Base-by-base conservation (phyloP, 2,888 invertebrate genomes). In the Stenchaetothrips biformis region DNA sequence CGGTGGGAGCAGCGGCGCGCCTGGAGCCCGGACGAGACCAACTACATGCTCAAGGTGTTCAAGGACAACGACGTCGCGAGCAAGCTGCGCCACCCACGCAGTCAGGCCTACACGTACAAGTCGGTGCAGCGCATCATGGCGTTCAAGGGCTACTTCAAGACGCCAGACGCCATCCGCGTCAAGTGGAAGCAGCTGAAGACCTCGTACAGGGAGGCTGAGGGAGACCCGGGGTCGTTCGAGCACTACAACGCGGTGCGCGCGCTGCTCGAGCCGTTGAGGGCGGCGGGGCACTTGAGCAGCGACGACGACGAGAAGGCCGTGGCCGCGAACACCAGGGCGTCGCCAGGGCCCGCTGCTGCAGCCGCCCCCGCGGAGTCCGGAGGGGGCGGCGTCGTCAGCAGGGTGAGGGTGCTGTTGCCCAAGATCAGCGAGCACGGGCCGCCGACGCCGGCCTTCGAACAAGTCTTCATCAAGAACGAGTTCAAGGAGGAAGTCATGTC, bases 81-180 rank as follows among this genome's bases (percentile, higher is more conserved):
- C 9, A 21, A 25, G 21, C 67, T 74, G 67, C 6, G 21, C 21
- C 21, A 74, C 67, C 67, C 11, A 7, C 67, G 67, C 67, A 25
- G 25, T 9, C 67, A 74, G 67, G 1, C 7, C 21, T 21, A 74
- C 67, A 74, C 67, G 25, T 74, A 74, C 67, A 25, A 25, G 67
- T 25, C 67, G 67, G 67, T 74, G 67, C 25, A 21, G 67, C 67
- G 25, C 67, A 21, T 74, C 67, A 74, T 74, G 67, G 25, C 67
- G 67, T 25, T 74, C 67, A 74, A 74, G 67, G 67, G 67, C 21
- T 25, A 74, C 67, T 4, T 11, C 25, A 74, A 74, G 67, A 74
- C 67, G 25, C 11, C 67, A 11, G 67, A 74, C 21, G 67, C 67
- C 21, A 74, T 74, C 67, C 67, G 67, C 67, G 1, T 8, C 67